Evolutionary conservation across 2,888 invertebrate species (phyloP).

Genomic region (Dinocampus coccinellae): DNA sequence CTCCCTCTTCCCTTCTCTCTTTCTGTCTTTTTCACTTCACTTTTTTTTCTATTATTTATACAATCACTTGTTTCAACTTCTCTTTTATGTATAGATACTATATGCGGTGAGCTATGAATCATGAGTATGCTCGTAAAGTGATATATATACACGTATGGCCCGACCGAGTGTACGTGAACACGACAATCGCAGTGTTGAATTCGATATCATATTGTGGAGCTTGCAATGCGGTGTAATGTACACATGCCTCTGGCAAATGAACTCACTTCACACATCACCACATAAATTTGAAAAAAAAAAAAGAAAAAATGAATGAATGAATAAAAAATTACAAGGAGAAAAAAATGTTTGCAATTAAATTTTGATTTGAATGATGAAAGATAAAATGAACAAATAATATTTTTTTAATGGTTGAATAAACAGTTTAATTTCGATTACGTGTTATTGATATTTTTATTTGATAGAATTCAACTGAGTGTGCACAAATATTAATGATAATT

Average conservation of each 20-base stretch:
- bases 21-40: not conserved
- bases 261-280: not conserved
- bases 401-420: not conserved
- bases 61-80: slow-evolving; percentile 5
- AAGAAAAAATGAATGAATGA: slow-evolving; percentile 12
- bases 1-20: slow-evolving; percentile 3
- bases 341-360: too few species aligned
- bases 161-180: slow-evolving; percentile 20
- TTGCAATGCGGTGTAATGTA: not conserved
- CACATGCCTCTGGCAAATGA: not conserved
- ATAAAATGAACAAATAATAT: not conserved
- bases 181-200: slow-evolving; percentile 18
- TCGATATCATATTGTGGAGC: not conserved
- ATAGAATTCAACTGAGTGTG: not conserved
- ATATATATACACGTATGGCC: slow-evolving; percentile 54
- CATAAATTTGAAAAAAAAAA: too few species aligned
- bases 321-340: slow-evolving; percentile 12
- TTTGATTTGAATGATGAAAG: not conserved
- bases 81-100: slow-evolving; percentile 8
- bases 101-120: slow-evolving; percentile 53
- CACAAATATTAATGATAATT: not conserved
- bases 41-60: not conserved
- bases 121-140: slow-evolving; percentile 56
- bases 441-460: not conserved
- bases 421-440: not conserved